phyloP scores from a whole-genome alignment of 2,113 vertebrate genomes.

The Mustela lutreola region DNA sequence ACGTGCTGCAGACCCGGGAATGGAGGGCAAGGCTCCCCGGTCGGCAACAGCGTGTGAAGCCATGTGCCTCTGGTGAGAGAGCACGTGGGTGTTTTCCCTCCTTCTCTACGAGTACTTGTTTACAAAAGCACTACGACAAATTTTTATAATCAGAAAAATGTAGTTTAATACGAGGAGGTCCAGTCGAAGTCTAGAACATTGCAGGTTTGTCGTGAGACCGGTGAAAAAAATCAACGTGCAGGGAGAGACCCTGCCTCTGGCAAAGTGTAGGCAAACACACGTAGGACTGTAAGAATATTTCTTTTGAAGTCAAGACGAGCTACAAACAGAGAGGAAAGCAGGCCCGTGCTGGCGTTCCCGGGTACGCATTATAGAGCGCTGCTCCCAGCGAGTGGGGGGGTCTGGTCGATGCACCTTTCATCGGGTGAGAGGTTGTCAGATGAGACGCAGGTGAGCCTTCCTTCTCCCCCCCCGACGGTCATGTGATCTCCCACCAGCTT shows the following conservation, averaged over 20 bases:
- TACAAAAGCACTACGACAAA: not conserved
- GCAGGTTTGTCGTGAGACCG: not conserved
- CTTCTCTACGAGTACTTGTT: not conserved
- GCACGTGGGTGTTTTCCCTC: not conserved
- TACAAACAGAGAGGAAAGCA: not conserved
- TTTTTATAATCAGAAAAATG: not conserved
- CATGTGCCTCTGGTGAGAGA: accelerated
- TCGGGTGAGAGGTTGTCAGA: not conserved
- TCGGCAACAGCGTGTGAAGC: accelerated
- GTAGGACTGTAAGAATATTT: not conserved
- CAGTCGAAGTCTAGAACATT: not conserved
- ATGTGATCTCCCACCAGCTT: not conserved
- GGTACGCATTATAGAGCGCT: not conserved
- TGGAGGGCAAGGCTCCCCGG: too few relatives aligned
- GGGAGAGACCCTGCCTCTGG: not conserved
- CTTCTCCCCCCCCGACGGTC: not conserved
- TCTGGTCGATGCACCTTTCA: accelerated
- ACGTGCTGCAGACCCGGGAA: accelerated
- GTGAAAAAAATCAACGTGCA: accelerated
- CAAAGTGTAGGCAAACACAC: not conserved
- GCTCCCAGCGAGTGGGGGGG: not conserved
- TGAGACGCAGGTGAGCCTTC: accelerated
- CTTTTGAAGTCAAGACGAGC: not conserved
- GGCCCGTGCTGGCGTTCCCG: not conserved
- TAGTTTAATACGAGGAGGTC: not conserved